Base-by-base conservation (phyloP, 1,140 invertebrate genomes). In the Sinonovacula constricta region DNA sequence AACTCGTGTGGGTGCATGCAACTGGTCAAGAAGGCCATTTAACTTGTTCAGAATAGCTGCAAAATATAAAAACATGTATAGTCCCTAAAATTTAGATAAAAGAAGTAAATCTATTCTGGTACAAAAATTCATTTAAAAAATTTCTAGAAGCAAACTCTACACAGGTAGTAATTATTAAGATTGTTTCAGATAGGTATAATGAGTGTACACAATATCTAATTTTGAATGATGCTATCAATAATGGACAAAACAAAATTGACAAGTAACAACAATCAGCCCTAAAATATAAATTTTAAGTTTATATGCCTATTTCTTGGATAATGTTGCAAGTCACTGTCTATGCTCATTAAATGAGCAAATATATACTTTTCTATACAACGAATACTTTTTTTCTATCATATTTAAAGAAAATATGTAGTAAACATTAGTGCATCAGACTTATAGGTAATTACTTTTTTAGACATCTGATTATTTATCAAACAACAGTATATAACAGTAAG, bases 1-100 rank as follows among this genome's bases (percentile, higher is more conserved):
- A 0, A 90, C 72, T 30, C 66, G 74, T 24, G 65, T 84, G 26
- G 80, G 74, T 15, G 85, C 80, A 74, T 87, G 86, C 14, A 90
- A 81, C 65, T 90, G 84, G 12, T 70, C 80, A 51, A 90, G 72
- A 12, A 90, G 71, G n/a, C 75, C 77, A 57, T 90, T 90, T 24
- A 86, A 78, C 68, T 86, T 72, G 53, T 70, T 63, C 10, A 90
- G 75, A 54, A 87, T 81, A 65, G 77, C 88, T 90, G 71, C 34
- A 80, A 81, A 59, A 26, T 60, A 60, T 69, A 45, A 22, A 36
- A 57, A 39, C 51, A n/a, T 12, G 5, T n/a, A 34, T n/a, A 30
- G 24, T 12, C 3, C 12, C 7, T n/a, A 28, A 10, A 4, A 31
- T 31, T 10, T 4, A 10, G 14, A 60, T 26, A 31, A 7, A 60